Evolutionary conservation across 1,140 invertebrate genomes (phyloP).

Genomic region (Marisa cornuarietis): DNA sequence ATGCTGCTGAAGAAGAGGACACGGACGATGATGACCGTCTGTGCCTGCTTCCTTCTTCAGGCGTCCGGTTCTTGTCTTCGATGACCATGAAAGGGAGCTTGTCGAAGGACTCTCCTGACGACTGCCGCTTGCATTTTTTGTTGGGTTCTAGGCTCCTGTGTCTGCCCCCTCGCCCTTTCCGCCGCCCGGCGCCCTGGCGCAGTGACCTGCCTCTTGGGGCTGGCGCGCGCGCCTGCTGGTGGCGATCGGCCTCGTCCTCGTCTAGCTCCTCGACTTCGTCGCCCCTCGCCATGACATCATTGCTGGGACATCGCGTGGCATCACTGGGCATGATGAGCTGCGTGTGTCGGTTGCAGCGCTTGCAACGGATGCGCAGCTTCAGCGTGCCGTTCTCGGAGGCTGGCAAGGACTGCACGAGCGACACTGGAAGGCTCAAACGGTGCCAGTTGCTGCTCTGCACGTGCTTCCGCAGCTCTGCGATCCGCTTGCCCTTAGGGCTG

Average conservation of each 20-base stretch:
- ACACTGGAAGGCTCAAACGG: conserved; percentile 6
- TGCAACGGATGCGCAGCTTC: conserved; percentile 10
- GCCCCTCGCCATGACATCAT: not conserved
- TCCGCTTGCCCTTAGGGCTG: conserved; percentile 16
- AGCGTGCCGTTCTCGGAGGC: conserved; percentile 16
- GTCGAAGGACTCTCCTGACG: not conserved
- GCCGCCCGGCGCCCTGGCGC: not conserved
- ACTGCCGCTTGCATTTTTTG: conserved; percentile 8
- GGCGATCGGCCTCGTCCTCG: too few relatives aligned
- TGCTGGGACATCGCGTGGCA: not conserved
- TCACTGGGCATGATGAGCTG: conserved; percentile 17
- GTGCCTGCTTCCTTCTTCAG: not conserved
- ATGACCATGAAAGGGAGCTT: conserved; percentile 22
- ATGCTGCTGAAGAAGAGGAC: not conserved
- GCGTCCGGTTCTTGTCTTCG: not conserved
- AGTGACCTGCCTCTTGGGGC: too few relatives aligned
- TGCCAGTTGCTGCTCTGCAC: conserved; percentile 16
- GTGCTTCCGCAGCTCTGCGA: conserved; percentile 18
- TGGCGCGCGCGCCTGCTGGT: too few relatives aligned
- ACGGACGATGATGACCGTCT: not conserved
- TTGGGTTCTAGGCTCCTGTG: not conserved
- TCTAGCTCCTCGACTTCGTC: too few relatives aligned
- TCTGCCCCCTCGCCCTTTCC: not conserved
- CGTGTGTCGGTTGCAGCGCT: conserved; percentile 18
- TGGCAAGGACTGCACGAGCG: conserved; percentile 4